These are phyloP conservation scores for Diaphora mendica DNA, from an alignment of 2,888 invertebrate species.

Conservation along the genomic window DNA sequence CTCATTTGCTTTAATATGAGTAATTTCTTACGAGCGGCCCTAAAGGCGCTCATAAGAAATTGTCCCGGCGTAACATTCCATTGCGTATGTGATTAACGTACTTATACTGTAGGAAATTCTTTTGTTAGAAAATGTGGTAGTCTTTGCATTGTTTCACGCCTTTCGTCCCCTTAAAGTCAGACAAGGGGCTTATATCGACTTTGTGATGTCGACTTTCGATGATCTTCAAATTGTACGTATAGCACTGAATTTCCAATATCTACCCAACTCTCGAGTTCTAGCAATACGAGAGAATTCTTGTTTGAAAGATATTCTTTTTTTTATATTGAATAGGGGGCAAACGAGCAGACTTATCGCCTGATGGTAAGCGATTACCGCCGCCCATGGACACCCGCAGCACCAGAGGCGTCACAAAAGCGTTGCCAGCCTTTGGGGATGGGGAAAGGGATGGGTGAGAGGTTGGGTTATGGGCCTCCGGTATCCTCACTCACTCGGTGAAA, in stretches of 20 bases:
- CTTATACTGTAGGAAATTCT: slow-evolving; percentile 67
- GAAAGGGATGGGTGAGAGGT: no score
- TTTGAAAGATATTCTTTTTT: background rate
- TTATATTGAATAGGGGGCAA: no score
- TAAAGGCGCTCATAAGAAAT: slow-evolving; percentile 40
- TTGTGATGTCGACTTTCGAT: slow-evolving; percentile 68
- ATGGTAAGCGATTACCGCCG: no score
- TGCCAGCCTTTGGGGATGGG: no score
- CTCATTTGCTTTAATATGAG: slow-evolving; percentile 41
- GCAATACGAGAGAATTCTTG: background rate
- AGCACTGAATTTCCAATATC: slow-evolving; percentile 48
- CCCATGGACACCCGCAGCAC: no score
- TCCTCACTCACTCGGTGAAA: no score
- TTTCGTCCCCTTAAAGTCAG: slow-evolving; percentile 61
- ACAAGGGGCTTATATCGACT: slow-evolving; percentile 73
- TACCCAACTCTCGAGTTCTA: background rate
- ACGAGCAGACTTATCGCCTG: no score
- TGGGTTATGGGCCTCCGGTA: no score
- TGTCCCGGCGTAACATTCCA: slow-evolving; percentile 45
- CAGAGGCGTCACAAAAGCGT: no score
- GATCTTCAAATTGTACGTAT: slow-evolving; percentile 60
- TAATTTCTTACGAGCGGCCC: slow-evolving; percentile 45
- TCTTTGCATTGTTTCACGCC: slow-evolving; percentile 64
- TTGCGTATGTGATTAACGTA: slow-evolving; percentile 63
- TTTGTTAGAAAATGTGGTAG: slow-evolving; percentile 67